Evolutionary conservation across 2,113 vertebrate species (phyloP).

Genomic region (Cricetomys ansorgei): DNA sequence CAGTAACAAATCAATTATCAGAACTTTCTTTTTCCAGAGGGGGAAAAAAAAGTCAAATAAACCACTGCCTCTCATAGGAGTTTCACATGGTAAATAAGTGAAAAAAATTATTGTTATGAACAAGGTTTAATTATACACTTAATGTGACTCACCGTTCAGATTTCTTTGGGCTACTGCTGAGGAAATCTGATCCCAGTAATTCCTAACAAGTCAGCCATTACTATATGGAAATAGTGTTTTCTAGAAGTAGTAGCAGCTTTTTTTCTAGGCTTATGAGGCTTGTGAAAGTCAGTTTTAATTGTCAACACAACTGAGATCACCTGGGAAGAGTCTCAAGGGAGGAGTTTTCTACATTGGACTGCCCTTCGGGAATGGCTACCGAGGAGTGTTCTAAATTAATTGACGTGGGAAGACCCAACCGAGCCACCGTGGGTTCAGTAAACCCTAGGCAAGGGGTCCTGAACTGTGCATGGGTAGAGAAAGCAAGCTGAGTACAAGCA

Average conservation of each 20-base stretch:
- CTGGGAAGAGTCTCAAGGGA: background rate
- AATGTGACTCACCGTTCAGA: background rate
- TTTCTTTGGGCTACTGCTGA: background rate
- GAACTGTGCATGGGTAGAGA: background rate
- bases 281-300: background rate
- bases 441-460: background rate
- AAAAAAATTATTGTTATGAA: conserved; percentile 22
- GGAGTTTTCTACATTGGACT: background rate
- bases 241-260: conserved; percentile 22
- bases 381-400: background rate
- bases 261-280: background rate
- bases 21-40: background rate
- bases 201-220: conserved; percentile 9
- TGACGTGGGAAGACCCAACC: background rate
- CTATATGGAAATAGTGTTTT: background rate
- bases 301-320: background rate
- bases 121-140: background rate
- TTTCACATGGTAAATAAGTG: background rate
- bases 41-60: background rate
- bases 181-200: background rate
- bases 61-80: background rate
- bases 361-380: background rate
- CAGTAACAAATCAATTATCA: background rate
- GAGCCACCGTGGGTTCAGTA: background rate
- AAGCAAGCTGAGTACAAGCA: background rate